A percentile compares a stretch with the other conserved stretches of the same genome.
Conservation (phyloP, 2,113 vertebrate species). For the Benitochromis conjunctus region DNA sequence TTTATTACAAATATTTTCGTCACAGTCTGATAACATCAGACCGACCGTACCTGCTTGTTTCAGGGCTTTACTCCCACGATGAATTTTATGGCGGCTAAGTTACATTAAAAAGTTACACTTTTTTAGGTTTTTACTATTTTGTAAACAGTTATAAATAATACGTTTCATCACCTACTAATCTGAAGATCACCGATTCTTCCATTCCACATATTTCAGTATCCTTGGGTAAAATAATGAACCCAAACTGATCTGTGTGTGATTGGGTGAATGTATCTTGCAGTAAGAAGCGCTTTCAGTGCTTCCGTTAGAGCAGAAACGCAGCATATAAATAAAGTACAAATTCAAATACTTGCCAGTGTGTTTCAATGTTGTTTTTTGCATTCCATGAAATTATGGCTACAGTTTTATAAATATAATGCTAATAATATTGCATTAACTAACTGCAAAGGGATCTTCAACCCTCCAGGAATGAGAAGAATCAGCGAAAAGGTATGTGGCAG, state of each 20-base stretch:
- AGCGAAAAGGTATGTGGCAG: neutral
- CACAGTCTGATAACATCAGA: neutral
- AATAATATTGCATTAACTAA: neutral
- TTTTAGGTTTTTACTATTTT: neutral
- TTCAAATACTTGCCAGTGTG: neutral
- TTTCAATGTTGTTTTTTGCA: neutral
- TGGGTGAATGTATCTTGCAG: neutral
- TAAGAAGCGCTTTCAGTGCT: neutral
- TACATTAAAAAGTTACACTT: neutral
- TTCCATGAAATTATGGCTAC: neutral
- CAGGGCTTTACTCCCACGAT: neutral
- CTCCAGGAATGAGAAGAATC: neutral
- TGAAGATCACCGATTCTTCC: neutral
- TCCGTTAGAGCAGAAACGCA: neutral
- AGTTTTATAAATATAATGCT: neutral
- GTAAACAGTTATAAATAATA: neutral
- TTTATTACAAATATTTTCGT: neutral
- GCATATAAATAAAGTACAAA: neutral
- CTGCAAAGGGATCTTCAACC: neutral
- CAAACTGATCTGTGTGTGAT: neutral
- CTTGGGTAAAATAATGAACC: neutral
- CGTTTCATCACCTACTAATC: neutral
- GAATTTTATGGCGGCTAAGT: neutral
- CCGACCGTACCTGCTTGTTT: neutral
- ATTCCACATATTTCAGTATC: neutral